These are phyloP conservation scores for Urocitellus parryii DNA, from an alignment of 2,113 vertebrate genomes.

Conservation along the genomic window DNA sequence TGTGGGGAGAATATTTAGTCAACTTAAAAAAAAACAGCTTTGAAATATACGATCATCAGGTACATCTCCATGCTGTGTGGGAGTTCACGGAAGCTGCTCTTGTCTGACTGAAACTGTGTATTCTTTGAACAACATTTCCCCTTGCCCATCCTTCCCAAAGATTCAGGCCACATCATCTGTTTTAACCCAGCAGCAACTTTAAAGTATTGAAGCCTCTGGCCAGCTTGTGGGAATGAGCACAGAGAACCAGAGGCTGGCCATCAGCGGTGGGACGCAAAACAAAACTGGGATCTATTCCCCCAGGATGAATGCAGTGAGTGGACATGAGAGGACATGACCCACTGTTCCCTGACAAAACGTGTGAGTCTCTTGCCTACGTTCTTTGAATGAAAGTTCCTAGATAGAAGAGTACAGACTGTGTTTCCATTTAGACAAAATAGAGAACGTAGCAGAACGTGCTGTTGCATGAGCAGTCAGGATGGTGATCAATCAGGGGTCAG, in stretches of 20 bases:
- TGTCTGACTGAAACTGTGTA: neutral
- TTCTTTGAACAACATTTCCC: neutral
- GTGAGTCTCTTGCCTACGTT: neutral
- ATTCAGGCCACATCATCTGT: neutral
- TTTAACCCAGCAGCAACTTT: neutral
- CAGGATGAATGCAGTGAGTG: neutral
- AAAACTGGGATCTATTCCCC: fast-evolving
- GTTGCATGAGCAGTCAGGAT: neutral
- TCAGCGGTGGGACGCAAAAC: neutral
- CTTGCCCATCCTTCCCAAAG: neutral
- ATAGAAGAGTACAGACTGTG: neutral
- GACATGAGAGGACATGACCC: neutral
- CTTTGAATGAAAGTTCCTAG: neutral
- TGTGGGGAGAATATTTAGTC: neutral
- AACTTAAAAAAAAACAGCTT: neutral
- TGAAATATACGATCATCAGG: neutral
- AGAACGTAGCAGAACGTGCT: neutral
- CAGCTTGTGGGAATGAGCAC: fast-evolving
- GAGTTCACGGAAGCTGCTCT: neutral
- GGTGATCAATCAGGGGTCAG: fast-evolving
- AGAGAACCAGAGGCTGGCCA: fast-evolving
- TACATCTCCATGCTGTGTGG: too few relatives aligned
- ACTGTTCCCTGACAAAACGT: fast-evolving
- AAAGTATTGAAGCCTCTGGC: fast-evolving
- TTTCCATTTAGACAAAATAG: too few relatives aligned